A percentile compares a stretch with the other conserved stretches of the same genome.
phyloP scores from a whole-genome alignment of 2,113 vertebrate genomes.

The Neolamprologus ventralis region DNA sequence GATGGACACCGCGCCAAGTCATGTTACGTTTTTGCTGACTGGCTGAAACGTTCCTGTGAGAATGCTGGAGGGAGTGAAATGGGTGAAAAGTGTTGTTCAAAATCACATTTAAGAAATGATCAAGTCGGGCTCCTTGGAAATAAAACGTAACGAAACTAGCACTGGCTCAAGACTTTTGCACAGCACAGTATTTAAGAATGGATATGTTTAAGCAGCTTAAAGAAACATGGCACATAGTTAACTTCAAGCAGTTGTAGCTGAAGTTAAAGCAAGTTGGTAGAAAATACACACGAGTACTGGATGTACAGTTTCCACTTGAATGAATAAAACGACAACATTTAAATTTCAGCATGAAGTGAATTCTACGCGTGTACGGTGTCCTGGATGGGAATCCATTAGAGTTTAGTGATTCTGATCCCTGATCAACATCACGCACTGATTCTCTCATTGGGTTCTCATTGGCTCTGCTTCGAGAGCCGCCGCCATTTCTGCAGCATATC shows the following conservation, averaged over 20 bases:
- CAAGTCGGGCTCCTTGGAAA: fast-evolving
- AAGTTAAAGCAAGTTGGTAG: not conserved
- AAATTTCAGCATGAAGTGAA: not conserved
- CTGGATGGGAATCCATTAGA: not conserved
- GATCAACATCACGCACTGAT: not conserved
- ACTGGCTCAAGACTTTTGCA: not conserved
- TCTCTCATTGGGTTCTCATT: not conserved
- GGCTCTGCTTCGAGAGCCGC: fast-evolving
- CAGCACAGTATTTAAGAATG: not conserved
- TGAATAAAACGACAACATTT: not conserved
- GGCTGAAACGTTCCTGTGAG: not conserved
- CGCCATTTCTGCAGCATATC: not conserved
- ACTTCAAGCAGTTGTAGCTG: not conserved
- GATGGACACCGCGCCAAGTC: not conserved
- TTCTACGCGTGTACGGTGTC: not conserved
- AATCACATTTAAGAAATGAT: not conserved
- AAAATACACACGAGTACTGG: fast-evolving
- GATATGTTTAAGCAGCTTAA: not conserved
- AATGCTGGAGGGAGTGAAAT: not conserved
- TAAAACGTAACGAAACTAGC: not conserved
- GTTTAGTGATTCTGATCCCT: not conserved
- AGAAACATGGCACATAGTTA: not conserved
- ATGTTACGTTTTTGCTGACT: not conserved
- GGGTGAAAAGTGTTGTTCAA: not conserved
- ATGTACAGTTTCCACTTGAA: not conserved